These are phyloP conservation scores for Drosophila ustulata DNA, from an alignment of 2,888 invertebrate species.

Conservation along the genomic window DNA sequence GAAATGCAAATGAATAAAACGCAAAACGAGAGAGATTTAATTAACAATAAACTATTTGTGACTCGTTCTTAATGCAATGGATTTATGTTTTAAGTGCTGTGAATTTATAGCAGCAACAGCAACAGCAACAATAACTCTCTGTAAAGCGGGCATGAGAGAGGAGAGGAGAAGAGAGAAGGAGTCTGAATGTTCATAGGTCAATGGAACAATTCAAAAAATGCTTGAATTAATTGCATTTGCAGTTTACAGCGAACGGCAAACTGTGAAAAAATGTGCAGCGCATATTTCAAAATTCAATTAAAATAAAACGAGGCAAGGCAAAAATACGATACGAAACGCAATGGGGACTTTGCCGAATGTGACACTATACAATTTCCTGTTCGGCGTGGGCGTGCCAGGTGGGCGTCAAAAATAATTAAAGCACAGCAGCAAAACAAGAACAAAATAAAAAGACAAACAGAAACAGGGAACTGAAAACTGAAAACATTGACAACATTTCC, in stretches of 20 bases:
- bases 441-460: conserved; percentile 10
- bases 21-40: conserved; percentile 49
- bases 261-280: conserved; percentile 42
- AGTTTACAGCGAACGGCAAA: conserved; percentile 53
- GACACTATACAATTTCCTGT: conserved; percentile 76
- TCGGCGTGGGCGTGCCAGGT: conserved; percentile 67
- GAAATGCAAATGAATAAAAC: conserved; percentile 9
- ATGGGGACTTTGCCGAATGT: conserved; percentile 29
- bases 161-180: neutral
- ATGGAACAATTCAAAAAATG: conserved; percentile 65
- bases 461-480: neutral
- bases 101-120: conserved; percentile 60
- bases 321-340: conserved; percentile 8
- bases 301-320: conserved; percentile 62
- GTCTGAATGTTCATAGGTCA: conserved; percentile 27
- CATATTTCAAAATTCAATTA: conserved; percentile 81
- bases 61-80: conserved; percentile 56
- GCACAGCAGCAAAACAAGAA: conserved; percentile 34
- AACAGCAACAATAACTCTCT: conserved; percentile 41
- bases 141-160: neutral
- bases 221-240: conserved; percentile 77
- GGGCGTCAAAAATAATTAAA: conserved; percentile 79
- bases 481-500: conserved; percentile 52
- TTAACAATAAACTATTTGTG: conserved; percentile 58
- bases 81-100: conserved; percentile 63